Percentiles rank a stretch among this genome's conserved stretches.
Conservation (phyloP, 2,113 vertebrate genomes). For the Dinomys branickii region DNA sequence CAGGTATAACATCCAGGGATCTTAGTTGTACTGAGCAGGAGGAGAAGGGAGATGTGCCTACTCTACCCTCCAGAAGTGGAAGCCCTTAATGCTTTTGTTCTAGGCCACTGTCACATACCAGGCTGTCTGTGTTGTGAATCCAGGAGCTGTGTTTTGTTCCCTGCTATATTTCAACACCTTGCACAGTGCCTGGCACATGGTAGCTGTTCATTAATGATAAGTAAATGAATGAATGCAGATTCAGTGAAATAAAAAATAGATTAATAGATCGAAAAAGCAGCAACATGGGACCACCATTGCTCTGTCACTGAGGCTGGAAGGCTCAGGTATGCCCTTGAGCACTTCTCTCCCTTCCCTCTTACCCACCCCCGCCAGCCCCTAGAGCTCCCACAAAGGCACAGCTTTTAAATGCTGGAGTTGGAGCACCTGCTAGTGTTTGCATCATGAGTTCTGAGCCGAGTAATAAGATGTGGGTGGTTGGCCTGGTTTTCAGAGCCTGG, state of each 20-base stretch:
- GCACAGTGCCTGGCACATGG: neutral
- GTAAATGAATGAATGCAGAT: neutral
- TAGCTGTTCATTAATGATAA: neutral
- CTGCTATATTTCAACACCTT: neutral
- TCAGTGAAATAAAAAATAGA: neutral
- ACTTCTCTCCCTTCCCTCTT: neutral
- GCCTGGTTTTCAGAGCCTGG: conserved; percentile 41
- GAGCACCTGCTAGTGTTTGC: neutral
- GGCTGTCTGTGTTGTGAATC: neutral
- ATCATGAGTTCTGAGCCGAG: neutral
- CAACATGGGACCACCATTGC: neutral
- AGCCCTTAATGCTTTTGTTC: neutral
- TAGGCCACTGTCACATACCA: neutral
- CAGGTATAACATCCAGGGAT: neutral
- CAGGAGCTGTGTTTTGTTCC: neutral
- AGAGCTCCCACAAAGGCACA: neutral
- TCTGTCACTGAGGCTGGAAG: too few species aligned
- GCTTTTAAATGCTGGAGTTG: neutral
- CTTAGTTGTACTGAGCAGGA: neutral
- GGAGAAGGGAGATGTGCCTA: neutral
- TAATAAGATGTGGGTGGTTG: neutral
- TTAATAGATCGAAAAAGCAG: neutral
- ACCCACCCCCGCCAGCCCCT: neutral
- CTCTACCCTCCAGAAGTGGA: neutral
- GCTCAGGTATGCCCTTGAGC: neutral